Evolutionary conservation across 1,140 invertebrate species (phyloP), one percentile per base, ranked within the genome.

Genomic region (Hylaeus volcanicus): DNA sequence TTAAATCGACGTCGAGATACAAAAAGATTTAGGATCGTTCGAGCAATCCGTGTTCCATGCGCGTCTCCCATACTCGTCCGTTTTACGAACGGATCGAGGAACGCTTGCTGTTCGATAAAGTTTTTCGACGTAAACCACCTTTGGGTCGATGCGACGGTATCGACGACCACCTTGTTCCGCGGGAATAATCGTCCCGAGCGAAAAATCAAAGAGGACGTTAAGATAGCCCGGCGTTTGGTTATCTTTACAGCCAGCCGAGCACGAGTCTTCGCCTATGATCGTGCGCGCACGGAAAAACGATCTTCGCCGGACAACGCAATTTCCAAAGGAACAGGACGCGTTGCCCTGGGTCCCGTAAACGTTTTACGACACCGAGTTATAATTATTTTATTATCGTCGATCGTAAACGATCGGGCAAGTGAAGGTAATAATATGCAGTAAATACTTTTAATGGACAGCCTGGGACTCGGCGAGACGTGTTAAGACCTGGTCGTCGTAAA

Each of bases 301-400:
- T 64, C 74, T 81, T 80, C 77, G 73, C 68, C 55, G 72, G 55
- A 74, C 64, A 76, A 39, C 69, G 61, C 77, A 78, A 85, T 87
- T 77, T 86, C 70, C 82, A 70, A 82, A 89, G 74, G 85, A 70
- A 68, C 71, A 72, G 48, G 56, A 83, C 74, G 26, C 26, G 83
- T 12, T 55, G 37, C 80, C 78, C 83, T 79, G 78, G 78, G 88
- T 83, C 74, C 84, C 86, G 88, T 90, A 90, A 91, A 90, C 85
- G 41, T 88, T 92, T 91, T 89, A 92, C 82, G 89, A 90, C 84
- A 81, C 72, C 81, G 83, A 89, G 88, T 91, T 91, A 91, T 92
- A 92, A 93, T 92, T 92, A 92, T 90, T 91, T 93, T 91, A 92
- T 92, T 92, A 91, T 92, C 88, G 84, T 78, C 81, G 86, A 90